These are phyloP conservation scores for Hemibagrus guttatus DNA, from an alignment of 2,797 vertebrate species.

Conservation along the genomic window DNA sequence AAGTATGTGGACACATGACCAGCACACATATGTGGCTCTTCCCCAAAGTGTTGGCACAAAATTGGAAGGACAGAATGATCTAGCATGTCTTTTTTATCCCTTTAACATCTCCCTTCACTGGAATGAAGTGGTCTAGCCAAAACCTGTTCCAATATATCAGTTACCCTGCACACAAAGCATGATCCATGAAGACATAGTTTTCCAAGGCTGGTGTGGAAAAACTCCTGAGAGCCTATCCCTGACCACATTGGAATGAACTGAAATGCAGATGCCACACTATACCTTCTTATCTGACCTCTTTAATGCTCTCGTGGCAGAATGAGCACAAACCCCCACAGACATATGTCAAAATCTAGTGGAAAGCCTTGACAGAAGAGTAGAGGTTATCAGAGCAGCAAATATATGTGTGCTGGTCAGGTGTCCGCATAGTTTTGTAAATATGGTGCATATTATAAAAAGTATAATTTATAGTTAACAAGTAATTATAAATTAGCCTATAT, in stretches of 20 bases:
- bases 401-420: neutral
- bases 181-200: neutral
- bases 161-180: neutral
- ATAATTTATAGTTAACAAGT: too few species aligned
- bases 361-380: neutral
- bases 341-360: neutral
- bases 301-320: neutral
- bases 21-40: neutral
- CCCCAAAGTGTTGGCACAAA: neutral
- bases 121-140: neutral
- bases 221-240: neutral
- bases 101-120: neutral
- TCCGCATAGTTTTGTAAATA: neutral
- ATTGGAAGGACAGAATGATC: neutral
- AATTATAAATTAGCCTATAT: neutral
- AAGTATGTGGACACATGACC: neutral
- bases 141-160: neutral
- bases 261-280: neutral
- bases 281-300: neutral
- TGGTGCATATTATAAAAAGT: neutral
- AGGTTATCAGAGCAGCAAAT: neutral
- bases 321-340: neutral
- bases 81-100: neutral
- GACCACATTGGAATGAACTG: neutral
- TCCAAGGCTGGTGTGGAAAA: neutral